Conservation (phyloP, 2,113 vertebrate species). For the Microcebus ravelobensis region DNA sequence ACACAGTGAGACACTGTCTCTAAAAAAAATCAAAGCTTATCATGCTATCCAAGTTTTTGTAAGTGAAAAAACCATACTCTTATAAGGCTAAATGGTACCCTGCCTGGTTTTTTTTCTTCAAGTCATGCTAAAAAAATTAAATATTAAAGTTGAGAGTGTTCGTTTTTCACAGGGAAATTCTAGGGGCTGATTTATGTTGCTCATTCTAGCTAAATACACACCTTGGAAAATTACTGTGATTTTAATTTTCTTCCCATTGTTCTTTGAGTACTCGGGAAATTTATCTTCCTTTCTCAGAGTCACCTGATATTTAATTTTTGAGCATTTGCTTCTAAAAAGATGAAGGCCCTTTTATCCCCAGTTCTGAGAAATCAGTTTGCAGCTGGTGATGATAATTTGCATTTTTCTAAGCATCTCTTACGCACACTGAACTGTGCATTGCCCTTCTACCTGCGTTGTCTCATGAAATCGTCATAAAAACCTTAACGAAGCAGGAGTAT, state of each 20-base stretch:
- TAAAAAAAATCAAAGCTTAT: neutral
- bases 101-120: neutral
- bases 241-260: constrained; percentile 48
- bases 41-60: neutral
- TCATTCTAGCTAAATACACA: constrained; percentile 7
- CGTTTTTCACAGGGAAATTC: neutral
- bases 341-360: neutral
- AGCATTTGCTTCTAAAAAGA: neutral
- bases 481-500: neutral
- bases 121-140: neutral
- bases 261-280: neutral
- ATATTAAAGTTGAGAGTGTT: neutral
- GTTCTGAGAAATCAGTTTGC: neutral
- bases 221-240: neutral
- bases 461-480: neutral
- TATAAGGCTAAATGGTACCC: neutral
- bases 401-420: neutral
- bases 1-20: too few species aligned
- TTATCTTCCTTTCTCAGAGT: neutral
- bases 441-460: neutral
- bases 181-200: neutral
- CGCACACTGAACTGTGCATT: neutral
- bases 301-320: neutral
- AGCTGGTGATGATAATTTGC: neutral
- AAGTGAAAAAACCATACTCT: neutral